These are phyloP conservation scores for Thera obeliscata DNA, from an alignment of 2,888 invertebrate genomes.

Conservation along the genomic window DNA sequence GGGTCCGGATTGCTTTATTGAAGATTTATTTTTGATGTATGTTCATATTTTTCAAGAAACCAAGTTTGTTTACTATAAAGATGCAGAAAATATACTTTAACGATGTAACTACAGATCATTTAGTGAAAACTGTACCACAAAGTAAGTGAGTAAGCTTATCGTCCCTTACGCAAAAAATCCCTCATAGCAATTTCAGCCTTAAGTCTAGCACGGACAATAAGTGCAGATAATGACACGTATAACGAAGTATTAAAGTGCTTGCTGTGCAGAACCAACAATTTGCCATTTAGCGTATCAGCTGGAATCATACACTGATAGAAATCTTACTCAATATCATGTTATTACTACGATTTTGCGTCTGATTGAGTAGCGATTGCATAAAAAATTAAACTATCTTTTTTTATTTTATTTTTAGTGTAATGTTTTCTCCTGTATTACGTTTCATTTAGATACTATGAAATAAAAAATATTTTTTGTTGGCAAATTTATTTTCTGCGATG, in stretches of 20 bases:
- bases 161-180: constrained; percentile 33
- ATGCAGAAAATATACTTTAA: constrained; percentile 13
- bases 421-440: too few species aligned
- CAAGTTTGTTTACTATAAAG: constrained; percentile 3
- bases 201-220: constrained; percentile 38
- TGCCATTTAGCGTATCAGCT: constrained; percentile 77
- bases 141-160: constrained; percentile 39
- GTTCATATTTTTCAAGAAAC: constrained; percentile 15
- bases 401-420: too few species aligned
- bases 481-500: too few species aligned
- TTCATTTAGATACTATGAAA: too few species aligned
- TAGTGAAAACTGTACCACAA: constrained; percentile 54
- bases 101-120: constrained; percentile 17
- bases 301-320: constrained; percentile 69
- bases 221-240: constrained; percentile 42
- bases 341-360: constrained; percentile 60
- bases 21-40: constrained; percentile 30
- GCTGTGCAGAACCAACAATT: constrained; percentile 72
- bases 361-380: constrained; percentile 62
- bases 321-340: constrained; percentile 73
- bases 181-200: constrained; percentile 45
- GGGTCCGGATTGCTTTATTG: constrained; percentile 42
- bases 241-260: constrained; percentile 57
- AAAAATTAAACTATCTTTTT: background rate
- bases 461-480: too few species aligned